A percentile compares a stretch with the other conserved stretches of the same genome.
Evolutionary conservation across 2,797 vertebrate genomes (phyloP).

Genomic region (Sebastes vulpes): DNA sequence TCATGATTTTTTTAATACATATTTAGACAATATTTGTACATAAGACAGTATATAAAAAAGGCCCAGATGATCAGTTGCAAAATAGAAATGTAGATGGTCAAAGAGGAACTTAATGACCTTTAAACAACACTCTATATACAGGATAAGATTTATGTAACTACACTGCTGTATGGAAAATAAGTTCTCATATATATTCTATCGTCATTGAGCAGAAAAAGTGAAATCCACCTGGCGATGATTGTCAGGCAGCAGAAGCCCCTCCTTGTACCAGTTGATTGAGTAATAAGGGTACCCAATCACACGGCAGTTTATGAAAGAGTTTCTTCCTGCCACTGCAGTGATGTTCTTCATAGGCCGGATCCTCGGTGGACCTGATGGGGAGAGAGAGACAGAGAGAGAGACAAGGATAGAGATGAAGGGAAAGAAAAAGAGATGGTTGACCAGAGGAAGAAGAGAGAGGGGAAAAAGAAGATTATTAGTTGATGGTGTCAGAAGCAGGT

Average conservation of each 20-base stretch:
- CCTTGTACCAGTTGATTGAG: conserved; percentile 99
- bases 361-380: conserved; percentile 90
- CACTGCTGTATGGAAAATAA: background rate
- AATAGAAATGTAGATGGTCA: background rate
- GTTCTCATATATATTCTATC: background rate
- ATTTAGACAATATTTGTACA: background rate
- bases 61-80: background rate
- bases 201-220: background rate
- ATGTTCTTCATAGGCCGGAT: conserved; percentile 97
- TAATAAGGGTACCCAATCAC: conserved; percentile 99
- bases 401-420: conserved; percentile 31
- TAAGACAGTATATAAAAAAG: background rate
- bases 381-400: conserved; percentile 4
- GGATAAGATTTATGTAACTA: background rate
- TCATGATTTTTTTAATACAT: too few relatives aligned
- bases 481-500: conserved; percentile 47
- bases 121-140: background rate
- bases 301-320: conserved; percentile 97
- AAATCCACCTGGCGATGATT: conserved; percentile 91
- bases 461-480: conserved; percentile 67
- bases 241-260: conserved; percentile 93
- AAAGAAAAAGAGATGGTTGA: conserved; percentile 35
- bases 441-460: conserved; percentile 40
- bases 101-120: background rate
- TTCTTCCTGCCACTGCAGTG: conserved; percentile 95